Base-by-base conservation (phyloP, 1,140 invertebrate genomes). In the Drosophila sucinea region DNA sequence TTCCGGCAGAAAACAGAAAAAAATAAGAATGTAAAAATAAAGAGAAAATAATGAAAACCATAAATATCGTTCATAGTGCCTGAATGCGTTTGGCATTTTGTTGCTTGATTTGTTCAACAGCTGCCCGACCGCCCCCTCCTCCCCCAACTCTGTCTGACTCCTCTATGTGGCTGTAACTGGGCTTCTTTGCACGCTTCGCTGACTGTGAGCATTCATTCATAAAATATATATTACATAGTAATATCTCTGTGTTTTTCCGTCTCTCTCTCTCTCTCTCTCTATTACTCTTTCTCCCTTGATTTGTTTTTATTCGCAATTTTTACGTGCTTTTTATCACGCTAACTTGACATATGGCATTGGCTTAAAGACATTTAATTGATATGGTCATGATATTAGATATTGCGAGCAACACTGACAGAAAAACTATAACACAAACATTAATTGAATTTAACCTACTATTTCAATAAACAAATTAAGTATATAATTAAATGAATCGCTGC, bases 21-120 rank as follows among this genome's bases (percentile, higher is more conserved):
- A 51, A 51, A 47, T 0, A 25, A 51, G 23, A 51, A 51, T 27
- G 44, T 51, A 51, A 51, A 51, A 51, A 51, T 27, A 51, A 51
- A 51, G 44, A 51, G 44, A 51, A 51, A 51, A 51, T 51, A 51
- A 51, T 51, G 44, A 51, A 51, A 76, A 81, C 71, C 82, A 79
- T 79, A 82, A 86, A 85, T 82, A 85, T 86, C 82, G 78, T 79
- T 81, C 82, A 85, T 70, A 62, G 63, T 68, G 75, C 75, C 54
- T 76, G 82, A 82, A 60, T 76, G 82, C 74, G 77, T 64, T 67
- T 86, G 61, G 47, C 60, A 40, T 73, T 70, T 51, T 51, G 44
- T 51, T 51, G 44, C 44, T 51, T 78, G 81, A 79, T 77, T 70
- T 73, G 64, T 55, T 33, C 38, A 63, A 67, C 66, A 66, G 63